Base-by-base conservation (phyloP, 2,113 vertebrate species). In the Pycnonotus jocosus region DNA sequence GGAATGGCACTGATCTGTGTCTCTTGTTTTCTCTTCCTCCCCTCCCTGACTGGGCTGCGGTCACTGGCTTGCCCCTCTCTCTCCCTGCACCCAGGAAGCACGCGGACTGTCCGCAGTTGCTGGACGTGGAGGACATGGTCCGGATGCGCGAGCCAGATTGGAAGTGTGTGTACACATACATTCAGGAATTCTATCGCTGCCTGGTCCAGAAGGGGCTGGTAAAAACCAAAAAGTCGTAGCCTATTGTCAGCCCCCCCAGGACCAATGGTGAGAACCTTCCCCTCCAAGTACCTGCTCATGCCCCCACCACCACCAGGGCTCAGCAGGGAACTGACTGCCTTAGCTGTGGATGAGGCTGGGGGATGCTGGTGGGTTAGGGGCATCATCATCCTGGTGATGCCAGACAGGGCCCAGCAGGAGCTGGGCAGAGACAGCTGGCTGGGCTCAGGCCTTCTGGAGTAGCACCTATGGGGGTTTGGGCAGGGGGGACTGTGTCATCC, bases 81-180 rank as follows among this genome's bases (percentile, higher is more conserved):
- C 90, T 96, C 96, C 88, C 97, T 65, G 97, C 98, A 97, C 97
- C 96, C 98, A 99, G 99, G 99, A 99, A 98, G 96, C 98, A 99
- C 98, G 98, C 98, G 91, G 99, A 99, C 98, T 99, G 99, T 98
- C 99, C 99, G 22, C 99, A 99, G 98, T 99, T 99, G 98, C 98
- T 99, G 98, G 99, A 99, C 90, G 99, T 99, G 98, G 99, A 99
- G 97, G 99, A 99, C 98, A 99, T 99, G 99, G 99, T 99, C 98
- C 99, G 99, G 98, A 99, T 99, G 99, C 98, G 99, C 86, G 99
- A 99, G 97, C 99, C 99, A 3, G 99, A 99, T 98, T 99, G 99
- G 99, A 99, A 99, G 99, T 99, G 99, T 98, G 99, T 99, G 97
- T 99, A 99, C 98, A 99, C 99, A 97, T 99, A 99, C 98, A 99